Percentiles rank a stretch among this genome's conserved stretches.
These are phyloP conservation scores for Nomada flava DNA, from an alignment of 2,888 invertebrate genomes.

Conservation along the genomic window DNA sequence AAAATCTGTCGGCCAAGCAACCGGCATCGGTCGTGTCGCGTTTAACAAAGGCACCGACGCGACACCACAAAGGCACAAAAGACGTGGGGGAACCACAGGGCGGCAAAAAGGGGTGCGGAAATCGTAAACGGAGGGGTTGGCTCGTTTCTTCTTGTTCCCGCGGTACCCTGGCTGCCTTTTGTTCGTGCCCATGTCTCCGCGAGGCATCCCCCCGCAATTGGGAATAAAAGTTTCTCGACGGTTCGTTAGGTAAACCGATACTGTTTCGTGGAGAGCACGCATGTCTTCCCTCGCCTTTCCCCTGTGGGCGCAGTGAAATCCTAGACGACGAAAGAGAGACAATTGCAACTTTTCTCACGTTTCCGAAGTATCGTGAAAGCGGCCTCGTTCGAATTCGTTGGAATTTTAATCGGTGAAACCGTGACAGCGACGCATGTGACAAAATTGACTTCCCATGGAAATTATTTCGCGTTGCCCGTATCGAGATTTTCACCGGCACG, in stretches of 20 bases:
- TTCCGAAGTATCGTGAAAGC: not conserved
- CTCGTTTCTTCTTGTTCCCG: not conserved
- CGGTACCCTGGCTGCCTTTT: not conserved
- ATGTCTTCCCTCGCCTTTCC: not conserved
- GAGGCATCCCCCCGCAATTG: constrained; percentile 17
- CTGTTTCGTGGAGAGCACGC: not conserved
- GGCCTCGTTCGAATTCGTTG: not conserved
- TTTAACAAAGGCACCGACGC: not conserved
- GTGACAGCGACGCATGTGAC: not conserved
- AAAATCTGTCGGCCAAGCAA: constrained; percentile 25
- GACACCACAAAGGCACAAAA: constrained; percentile 22
- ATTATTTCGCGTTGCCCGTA: not conserved
- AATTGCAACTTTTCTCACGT: not conserved
- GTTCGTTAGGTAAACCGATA: constrained; percentile 26
- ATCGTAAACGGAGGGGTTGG: constrained; percentile 5
- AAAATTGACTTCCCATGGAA: constrained; percentile 5
- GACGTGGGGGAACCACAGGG: not conserved
- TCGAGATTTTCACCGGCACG: not conserved
- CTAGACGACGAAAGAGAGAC: not conserved
- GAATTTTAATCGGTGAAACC: not conserved
- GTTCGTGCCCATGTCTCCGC: not conserved
- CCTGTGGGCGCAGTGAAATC: not conserved
- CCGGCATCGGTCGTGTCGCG: not conserved
- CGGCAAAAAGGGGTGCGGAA: not conserved
- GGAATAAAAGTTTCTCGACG: constrained; percentile 30